Base-by-base conservation (phyloP, 1,140 invertebrate genomes). In the Drosophila funebris region DNA sequence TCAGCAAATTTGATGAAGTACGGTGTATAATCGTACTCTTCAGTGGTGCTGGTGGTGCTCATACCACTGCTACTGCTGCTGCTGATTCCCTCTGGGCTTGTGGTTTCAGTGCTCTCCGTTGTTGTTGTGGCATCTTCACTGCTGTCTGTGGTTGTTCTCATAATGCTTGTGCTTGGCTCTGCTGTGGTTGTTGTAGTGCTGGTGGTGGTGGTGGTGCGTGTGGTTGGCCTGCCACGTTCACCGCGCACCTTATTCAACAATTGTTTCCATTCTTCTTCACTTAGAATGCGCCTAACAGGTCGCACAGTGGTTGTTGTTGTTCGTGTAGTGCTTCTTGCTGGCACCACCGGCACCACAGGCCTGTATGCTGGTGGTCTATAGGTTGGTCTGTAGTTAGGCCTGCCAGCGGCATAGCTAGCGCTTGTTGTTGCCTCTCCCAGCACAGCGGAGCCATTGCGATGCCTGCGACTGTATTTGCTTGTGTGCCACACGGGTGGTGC, bases 401-500 rank as follows among this genome's bases (percentile, higher is more conserved):
- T 43, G 16, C 6, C 46, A 0, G 66, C 24, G 7, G 57, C 31
- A 2, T 50, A 18, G 14, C 31, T 31, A 14, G 11, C 18, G 29
- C 46, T 8, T 13, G 64, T 57, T 4, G 76, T 60, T 0, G 63
- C 4, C 41, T 52, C n/a, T 9, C 5, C 16, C 9, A 14, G 11
- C 9, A 33, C 7, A 0, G 37, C 13, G 0, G 68, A 44, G 3
- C 69, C 71, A 16, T 68, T 82, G 8, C 83, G 78, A 73, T 88
- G 82, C 6, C 82, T 33, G 1, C 63, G 53, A 62, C 82, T 87
- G 22, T 87, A 87, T 33, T 61, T 87, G 36, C 82, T 87, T 0
- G 61, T 46, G 9, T 68, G 52, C 56, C 37, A 73, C 27, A 62
- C 11, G 0, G 63, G 74, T 27, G 50, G 11, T 18, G 44, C 13